Base-by-base conservation (phyloP, 2,797 vertebrate genomes). In the Myotis daubentonii region DNA sequence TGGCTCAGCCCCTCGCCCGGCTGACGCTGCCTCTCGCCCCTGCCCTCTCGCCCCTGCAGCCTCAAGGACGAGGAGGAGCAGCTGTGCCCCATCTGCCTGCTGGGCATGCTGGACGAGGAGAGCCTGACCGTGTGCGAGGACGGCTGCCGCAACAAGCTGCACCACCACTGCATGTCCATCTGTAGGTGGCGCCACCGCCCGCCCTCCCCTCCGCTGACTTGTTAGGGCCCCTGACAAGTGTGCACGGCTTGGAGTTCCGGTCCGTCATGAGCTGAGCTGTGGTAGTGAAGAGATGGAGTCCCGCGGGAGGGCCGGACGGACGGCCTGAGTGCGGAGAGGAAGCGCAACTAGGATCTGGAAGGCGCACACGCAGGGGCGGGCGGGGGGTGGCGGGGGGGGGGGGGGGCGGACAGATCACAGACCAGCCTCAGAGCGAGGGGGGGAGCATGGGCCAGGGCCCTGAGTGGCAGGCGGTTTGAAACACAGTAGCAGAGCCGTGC, bases 101-200 rank as follows among this genome's bases (percentile, higher is more conserved):
- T 99, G 98, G 99, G 99, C 97, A 99, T 99, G 99, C 98, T 99
- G 96, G 99, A 99, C 75, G 99, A 99, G 96, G 99, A 99, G 91
- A 99, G 99, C 85, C 98, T 99, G 66, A 99, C 99, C 0, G 99
- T 99, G 91, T 99, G 99, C 97, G 99, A 99, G 96, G 99, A 99
- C 36, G 99, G 99, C 97, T 99, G 99, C 97, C 98, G 99, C 94
- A 99, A 99, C 96, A 99, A 99, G 97, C 98, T 99, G 89, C 99
- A 99, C 97, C 99, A 99, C 96, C 99, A 99, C 97, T 99, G 99
- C 99, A 99, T 99, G 99, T 99, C 99, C 72, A 99, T 99, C 97
- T 99, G 99, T 99, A 98, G 13, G 99, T 98, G 96, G 28, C 90
- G 16, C 57, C 57, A 25, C 55, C 10, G 12, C 25, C 60, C 57